These are phyloP conservation scores for Anthrax anthrax DNA, from an alignment of 2,888 invertebrate species.

Conservation along the genomic window DNA sequence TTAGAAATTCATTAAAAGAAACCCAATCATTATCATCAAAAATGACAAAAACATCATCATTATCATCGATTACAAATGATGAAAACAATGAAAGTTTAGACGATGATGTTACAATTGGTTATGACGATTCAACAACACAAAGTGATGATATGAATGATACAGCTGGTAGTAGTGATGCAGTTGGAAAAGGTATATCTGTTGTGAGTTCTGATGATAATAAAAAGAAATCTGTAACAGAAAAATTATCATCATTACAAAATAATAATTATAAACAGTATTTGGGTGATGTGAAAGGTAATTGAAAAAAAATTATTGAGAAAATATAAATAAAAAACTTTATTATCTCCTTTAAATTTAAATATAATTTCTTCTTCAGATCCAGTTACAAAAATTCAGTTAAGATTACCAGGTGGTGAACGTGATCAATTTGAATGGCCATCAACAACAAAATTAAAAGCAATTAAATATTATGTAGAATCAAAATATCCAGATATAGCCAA, in stretches of 20 bases:
- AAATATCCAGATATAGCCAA: slow-evolving; percentile 26
- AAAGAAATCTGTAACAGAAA: neutral
- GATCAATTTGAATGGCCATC: slow-evolving; percentile 32
- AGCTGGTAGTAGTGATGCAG: neutral
- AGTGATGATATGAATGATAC: neutral
- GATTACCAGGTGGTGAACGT: slow-evolving; percentile 17
- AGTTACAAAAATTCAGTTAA: slow-evolving; percentile 11
- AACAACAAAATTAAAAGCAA: slow-evolving; percentile 25
- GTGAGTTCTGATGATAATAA: slow-evolving; percentile 1
- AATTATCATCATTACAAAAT: neutral
- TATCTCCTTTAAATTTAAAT: neutral
- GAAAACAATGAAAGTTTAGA: neutral
- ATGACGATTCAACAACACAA: neutral
- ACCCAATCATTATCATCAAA: slow-evolving; percentile 6
- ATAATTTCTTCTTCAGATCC: slow-evolving; percentile 5
- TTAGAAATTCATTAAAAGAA: slow-evolving; percentile 33
- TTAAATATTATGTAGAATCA: slow-evolving; percentile 26
- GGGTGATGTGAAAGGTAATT: slow-evolving; percentile 8
- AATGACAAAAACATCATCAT: neutral
- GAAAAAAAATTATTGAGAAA: neutral
- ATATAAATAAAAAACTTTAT: neutral
- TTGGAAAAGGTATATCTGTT: slow-evolving; percentile 6
- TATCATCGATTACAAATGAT: neutral
- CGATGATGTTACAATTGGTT: slow-evolving; percentile 1
- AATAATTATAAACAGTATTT: slow-evolving; percentile 3